phyloP scores from a whole-genome alignment of 2,113 vertebrate species.

The Hydrolagus affinis region DNA sequence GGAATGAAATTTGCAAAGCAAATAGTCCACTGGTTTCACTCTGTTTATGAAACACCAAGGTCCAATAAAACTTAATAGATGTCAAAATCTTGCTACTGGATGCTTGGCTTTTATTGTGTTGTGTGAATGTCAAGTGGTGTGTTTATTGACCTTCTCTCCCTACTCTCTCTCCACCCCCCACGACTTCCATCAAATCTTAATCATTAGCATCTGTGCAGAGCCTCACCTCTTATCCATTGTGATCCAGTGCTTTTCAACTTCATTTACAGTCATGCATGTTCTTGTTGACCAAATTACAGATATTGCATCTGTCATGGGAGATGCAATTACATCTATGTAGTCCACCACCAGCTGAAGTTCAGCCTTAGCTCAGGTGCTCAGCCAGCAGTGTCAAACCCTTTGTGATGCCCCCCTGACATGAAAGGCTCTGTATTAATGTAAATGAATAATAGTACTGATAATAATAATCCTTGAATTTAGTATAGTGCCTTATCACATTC shows the following conservation, averaged over 20 bases:
- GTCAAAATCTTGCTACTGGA: conserved; percentile 41
- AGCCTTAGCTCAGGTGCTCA: too few relatives aligned
- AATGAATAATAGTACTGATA: too few relatives aligned
- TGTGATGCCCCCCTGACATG: too few relatives aligned
- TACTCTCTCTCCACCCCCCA: too few relatives aligned
- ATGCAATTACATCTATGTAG: too few relatives aligned
- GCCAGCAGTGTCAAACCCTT: too few relatives aligned
- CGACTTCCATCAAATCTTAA: not conserved
- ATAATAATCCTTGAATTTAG: too few relatives aligned
- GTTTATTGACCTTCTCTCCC: conserved; percentile 36
- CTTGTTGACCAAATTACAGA: not conserved
- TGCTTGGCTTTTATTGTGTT: conserved; percentile 37
- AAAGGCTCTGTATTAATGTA: too few relatives aligned
- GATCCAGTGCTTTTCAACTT: not conserved
- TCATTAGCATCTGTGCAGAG: not conserved
- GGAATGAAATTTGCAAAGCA: conserved; percentile 47
- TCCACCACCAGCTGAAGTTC: too few relatives aligned
- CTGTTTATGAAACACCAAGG: conserved; percentile 40
- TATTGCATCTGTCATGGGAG: too few relatives aligned
- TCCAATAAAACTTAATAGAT: conserved; percentile 46
- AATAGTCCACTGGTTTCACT: conserved; percentile 48
- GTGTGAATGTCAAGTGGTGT: conserved; percentile 36
- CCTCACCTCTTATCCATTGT: not conserved
- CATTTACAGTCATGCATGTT: not conserved
- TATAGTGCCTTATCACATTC: too few relatives aligned